Percentiles rank a stretch among this genome's conserved stretches.
phyloP scores from a whole-genome alignment of 2,113 vertebrate genomes.

The Lycaon pictus region DNA sequence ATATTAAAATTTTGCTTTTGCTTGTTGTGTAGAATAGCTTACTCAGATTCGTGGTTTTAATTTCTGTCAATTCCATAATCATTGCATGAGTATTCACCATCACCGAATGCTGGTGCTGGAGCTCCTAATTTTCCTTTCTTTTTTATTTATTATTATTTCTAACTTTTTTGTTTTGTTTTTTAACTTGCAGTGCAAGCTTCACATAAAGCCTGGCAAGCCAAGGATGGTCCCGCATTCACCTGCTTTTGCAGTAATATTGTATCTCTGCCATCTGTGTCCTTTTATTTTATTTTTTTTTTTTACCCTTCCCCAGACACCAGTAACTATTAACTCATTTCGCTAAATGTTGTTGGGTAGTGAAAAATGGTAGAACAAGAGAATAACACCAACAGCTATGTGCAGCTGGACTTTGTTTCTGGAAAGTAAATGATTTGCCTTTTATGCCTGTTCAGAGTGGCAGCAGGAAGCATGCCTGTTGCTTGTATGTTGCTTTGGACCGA shows the following conservation, averaged over 20 bases:
- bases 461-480: constrained; percentile 63
- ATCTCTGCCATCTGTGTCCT: constrained; percentile 88
- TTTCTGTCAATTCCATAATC: constrained; percentile 75
- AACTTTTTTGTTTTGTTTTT: constrained; percentile 90
- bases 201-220: constrained; percentile 93
- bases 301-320: constrained; percentile 82
- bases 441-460: constrained; percentile 62
- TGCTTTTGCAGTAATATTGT: constrained; percentile 91
- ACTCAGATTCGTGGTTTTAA: constrained; percentile 64
- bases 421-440: constrained; percentile 47
- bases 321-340: constrained; percentile 88
- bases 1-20: constrained; percentile 67
- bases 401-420: constrained; percentile 73
- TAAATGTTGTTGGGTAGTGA: constrained; percentile 77
- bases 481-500: constrained; percentile 65
- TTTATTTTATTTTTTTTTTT: constrained; percentile 69
- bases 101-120: constrained; percentile 81
- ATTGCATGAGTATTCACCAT: constrained; percentile 82
- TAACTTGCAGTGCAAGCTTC: constrained; percentile 95
- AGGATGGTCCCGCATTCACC: constrained; percentile 92
- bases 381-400: constrained; percentile 68
- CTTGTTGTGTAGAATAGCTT: constrained; percentile 69
- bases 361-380: constrained; percentile 71
- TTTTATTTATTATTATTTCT: constrained; percentile 86
- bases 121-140: constrained; percentile 79